phyloP scores from a whole-genome alignment of 2,113 vertebrate species.

The Epinephelus cyanopodus region DNA sequence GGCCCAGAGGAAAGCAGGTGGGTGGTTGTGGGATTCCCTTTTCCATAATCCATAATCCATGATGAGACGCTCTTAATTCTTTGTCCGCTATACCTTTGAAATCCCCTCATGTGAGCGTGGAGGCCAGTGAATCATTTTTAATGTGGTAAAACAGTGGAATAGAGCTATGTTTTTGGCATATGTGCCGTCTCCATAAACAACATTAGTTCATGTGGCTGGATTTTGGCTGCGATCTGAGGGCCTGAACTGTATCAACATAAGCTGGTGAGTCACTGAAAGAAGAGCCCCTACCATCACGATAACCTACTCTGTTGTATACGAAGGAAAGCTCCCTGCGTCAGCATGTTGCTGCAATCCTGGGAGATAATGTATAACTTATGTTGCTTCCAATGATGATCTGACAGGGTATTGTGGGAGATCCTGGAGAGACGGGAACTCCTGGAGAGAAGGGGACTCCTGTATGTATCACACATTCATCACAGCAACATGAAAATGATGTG shows the following conservation, averaged over 20 bases:
- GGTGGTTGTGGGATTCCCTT: conserved; percentile 46
- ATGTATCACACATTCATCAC: conserved; percentile 55
- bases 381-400: conserved; percentile 39
- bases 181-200: conserved; percentile 72
- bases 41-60: conserved; percentile 33
- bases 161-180: conserved; percentile 60
- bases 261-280: conserved; percentile 53
- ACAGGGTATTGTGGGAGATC: conserved; percentile 87
- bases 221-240: conserved; percentile 51
- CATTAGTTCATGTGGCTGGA: conserved; percentile 66
- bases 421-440: conserved; percentile 81
- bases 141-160: conserved; percentile 65
- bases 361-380: background rate
- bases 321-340: background rate
- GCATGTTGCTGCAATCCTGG: background rate
- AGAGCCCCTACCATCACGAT: conserved; percentile 29
- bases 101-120: conserved; percentile 38
- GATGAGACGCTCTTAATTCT: conserved; percentile 32
- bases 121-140: conserved; percentile 59
- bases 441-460: conserved; percentile 86
- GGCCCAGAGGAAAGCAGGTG: conserved; percentile 81
- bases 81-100: conserved; percentile 45
- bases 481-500: no score
- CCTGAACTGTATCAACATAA: conserved; percentile 58
- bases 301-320: conserved; percentile 26